A percentile compares a stretch with the other conserved stretches of the same genome.
Evolutionary conservation across 1,140 invertebrate species (phyloP).

Genomic region (Samia ricini): DNA sequence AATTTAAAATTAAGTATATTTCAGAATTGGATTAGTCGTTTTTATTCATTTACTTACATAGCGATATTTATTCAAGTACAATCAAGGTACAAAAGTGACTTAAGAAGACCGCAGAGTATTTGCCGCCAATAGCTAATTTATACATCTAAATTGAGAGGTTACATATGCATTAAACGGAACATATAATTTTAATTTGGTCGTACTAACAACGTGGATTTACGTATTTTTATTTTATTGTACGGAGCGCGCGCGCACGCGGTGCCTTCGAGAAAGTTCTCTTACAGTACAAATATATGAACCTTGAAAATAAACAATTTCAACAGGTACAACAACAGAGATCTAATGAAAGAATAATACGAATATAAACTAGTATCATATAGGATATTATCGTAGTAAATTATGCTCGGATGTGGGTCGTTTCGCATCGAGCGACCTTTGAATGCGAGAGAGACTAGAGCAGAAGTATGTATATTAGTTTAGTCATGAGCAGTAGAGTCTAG

Average conservation of each 20-base stretch:
- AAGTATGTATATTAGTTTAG: conserved; percentile 56
- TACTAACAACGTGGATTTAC: conserved; percentile 45
- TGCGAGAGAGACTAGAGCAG: conserved; percentile 75
- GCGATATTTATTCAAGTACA: conserved; percentile 63
- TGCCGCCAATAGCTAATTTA: conserved; percentile 38
- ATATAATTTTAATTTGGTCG: conserved; percentile 45
- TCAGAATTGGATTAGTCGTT: conserved; percentile 75
- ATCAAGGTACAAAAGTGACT: conserved; percentile 76
- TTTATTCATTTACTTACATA: conserved; percentile 55
- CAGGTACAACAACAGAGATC: conserved; percentile 76
- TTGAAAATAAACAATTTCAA: conserved; percentile 69
- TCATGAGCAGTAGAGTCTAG: conserved; percentile 48
- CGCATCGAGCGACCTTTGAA: conserved; percentile 62
- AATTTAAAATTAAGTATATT: conserved; percentile 79
- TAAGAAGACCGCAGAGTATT: conserved; percentile 74
- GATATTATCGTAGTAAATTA: conserved; percentile 71
- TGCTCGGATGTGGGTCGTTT: conserved; percentile 68
- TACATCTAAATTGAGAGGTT: conserved; percentile 48
- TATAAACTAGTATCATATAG: conserved; percentile 72
- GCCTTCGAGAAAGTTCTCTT: conserved; percentile 58
- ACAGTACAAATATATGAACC: conserved; percentile 66
- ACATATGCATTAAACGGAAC: conserved; percentile 38
- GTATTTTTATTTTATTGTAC: conserved; percentile 38
- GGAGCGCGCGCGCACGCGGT: conserved; percentile 44
- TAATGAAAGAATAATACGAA: conserved; percentile 76